Percentiles rank a stretch among this genome's conserved stretches.
phyloP scores from a whole-genome alignment of 1,140 invertebrate species.

The Caenorhabditis brenneri region DNA sequence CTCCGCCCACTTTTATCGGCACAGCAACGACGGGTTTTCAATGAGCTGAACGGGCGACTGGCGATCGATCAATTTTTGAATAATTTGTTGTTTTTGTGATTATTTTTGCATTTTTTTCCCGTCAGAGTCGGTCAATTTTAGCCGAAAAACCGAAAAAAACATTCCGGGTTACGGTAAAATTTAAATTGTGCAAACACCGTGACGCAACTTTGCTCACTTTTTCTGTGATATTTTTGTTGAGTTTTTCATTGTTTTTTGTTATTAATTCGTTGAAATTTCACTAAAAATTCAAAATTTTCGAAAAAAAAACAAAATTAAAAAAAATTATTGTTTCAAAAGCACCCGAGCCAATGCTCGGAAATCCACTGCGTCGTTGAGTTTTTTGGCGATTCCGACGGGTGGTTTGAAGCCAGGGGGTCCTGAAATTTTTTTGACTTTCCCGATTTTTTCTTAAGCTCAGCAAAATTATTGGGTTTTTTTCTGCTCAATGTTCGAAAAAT shows the following conservation, averaged over 20 bases:
- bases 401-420: conserved; percentile 18
- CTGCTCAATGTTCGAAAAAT: too few species aligned
- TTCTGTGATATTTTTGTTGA: too few species aligned
- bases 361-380: neutral
- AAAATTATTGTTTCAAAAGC: conserved; percentile 19
- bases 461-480: too few species aligned
- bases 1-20: conserved; percentile 41
- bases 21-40: conserved; percentile 50
- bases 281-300: neutral
- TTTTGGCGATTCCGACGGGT: neutral
- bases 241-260: neutral
- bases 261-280: neutral
- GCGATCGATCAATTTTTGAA: conserved; percentile 49
- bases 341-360: conserved; percentile 8
- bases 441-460: too few species aligned
- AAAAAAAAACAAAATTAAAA: neutral
- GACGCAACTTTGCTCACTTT: neutral
- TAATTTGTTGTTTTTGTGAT: neutral
- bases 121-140: too few species aligned
- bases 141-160: too few species aligned
- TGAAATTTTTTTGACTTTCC: too few species aligned
- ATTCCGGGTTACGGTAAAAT: too few species aligned
- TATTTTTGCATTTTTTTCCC: conserved; percentile 2
- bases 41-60: conserved; percentile 39
- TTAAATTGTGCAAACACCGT: too few species aligned